Percentiles rank a stretch among this genome's conserved stretches.
These are phyloP conservation scores for Pholis gunnellus DNA, from an alignment of 2,113 vertebrate genomes.

Conservation along the genomic window DNA sequence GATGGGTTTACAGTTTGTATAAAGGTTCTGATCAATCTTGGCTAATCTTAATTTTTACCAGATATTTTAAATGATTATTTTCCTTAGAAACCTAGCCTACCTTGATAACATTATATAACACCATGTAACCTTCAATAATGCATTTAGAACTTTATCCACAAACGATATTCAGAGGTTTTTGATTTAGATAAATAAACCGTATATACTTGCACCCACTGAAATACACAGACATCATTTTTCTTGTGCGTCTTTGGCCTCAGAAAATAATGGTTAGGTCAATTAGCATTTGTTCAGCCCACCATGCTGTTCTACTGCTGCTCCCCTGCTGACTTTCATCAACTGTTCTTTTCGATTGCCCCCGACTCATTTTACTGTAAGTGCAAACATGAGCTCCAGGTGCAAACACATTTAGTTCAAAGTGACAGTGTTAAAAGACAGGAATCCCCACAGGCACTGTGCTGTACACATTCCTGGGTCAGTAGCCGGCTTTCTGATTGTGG, in stretches of 20 bases:
- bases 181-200: neutral
- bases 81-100: neutral
- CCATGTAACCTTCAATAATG: neutral
- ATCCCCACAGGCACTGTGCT: conserved; percentile 47
- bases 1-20: neutral
- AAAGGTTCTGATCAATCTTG: neutral
- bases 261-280: neutral
- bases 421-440: conserved; percentile 70
- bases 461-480: conserved; percentile 35
- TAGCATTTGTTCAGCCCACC: neutral
- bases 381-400: conserved; percentile 61
- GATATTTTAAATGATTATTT: neutral
- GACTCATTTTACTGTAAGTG: conserved; percentile 15
- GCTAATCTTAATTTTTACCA: neutral
- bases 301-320: neutral
- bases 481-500: conserved; percentile 9
- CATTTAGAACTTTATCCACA: neutral
- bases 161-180: neutral
- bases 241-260: neutral
- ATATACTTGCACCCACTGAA: neutral
- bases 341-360: conserved; percentile 5
- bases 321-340: neutral
- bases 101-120: neutral
- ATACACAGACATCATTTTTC: neutral
- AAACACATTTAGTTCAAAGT: conserved; percentile 60